Conservation (phyloP, 2,888 invertebrate species). For the Serripes groenlandicus region DNA sequence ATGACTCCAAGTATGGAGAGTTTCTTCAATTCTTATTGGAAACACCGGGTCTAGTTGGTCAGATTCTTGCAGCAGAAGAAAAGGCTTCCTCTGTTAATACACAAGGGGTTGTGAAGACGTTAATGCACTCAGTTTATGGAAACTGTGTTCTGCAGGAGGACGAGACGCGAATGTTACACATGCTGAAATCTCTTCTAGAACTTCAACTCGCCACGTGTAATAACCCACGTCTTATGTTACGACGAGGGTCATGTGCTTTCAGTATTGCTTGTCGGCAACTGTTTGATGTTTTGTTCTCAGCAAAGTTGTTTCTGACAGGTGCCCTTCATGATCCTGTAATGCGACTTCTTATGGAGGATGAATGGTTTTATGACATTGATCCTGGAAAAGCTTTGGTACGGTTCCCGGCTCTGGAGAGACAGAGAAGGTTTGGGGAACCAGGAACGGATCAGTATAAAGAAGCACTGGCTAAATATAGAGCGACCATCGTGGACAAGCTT, state of each 20-base stretch:
- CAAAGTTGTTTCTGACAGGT: slow-evolving; percentile 96
- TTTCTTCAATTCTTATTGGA: slow-evolving; percentile 90
- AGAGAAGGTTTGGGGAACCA: slow-evolving; percentile 92
- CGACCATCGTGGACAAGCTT: slow-evolving; percentile 91
- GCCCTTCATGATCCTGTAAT: slow-evolving; percentile 97
- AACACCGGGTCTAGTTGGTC: slow-evolving; percentile 91
- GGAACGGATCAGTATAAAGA: slow-evolving; percentile 91
- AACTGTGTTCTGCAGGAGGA: slow-evolving; percentile 92
- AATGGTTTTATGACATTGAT: slow-evolving; percentile 96
- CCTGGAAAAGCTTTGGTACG: slow-evolving; percentile 92
- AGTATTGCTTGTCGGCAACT: slow-evolving; percentile 94
- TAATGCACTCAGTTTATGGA: slow-evolving; percentile 88
- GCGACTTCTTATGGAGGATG: slow-evolving; percentile 95
- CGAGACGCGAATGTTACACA: slow-evolving; percentile 87
- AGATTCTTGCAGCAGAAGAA: slow-evolving; percentile 89
- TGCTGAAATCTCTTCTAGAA: slow-evolving; percentile 88
- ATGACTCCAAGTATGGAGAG: slow-evolving; percentile 91
- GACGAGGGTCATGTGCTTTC: slow-evolving; percentile 94
- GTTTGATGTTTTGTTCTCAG: slow-evolving; percentile 95
- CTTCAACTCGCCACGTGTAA: slow-evolving; percentile 91
- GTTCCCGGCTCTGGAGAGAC: slow-evolving; percentile 89
- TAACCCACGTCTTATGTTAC: slow-evolving; percentile 90
- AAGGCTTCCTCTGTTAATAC: slow-evolving; percentile 84
- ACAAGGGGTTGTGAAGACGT: slow-evolving; percentile 67
- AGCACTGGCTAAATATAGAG: slow-evolving; percentile 92